Conservation (phyloP, 2,797 vertebrate species). For the Hoplostethus atlanticus region DNA sequence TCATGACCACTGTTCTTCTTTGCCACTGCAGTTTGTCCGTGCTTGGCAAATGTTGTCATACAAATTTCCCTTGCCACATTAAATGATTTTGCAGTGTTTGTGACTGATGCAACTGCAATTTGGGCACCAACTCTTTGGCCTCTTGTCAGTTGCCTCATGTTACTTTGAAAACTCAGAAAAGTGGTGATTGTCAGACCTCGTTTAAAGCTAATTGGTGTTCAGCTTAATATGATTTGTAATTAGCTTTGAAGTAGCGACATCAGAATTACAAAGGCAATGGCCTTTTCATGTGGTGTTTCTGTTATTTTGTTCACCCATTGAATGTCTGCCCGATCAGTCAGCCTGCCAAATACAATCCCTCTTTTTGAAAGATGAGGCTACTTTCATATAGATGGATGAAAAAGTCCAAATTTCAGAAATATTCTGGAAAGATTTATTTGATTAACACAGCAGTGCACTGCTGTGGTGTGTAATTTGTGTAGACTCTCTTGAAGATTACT, state of each 20-base stretch:
- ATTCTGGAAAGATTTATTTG: neutral
- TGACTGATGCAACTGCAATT: neutral
- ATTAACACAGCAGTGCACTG: conserved; percentile 5
- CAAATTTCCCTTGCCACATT: neutral
- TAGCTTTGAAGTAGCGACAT: neutral
- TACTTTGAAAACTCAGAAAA: neutral
- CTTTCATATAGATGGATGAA: neutral
- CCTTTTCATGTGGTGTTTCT: conserved; percentile 35
- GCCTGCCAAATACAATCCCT: neutral
- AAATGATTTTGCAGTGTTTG: neutral
- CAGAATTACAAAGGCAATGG: too few relatives aligned
- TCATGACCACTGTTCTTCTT: too few relatives aligned
- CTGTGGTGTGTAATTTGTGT: neutral
- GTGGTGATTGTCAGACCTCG: neutral
- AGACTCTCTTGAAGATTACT: neutral
- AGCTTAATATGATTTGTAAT: too few relatives aligned
- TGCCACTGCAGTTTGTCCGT: too few relatives aligned
- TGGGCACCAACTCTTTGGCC: neutral
- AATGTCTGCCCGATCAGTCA: neutral
- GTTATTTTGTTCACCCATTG: conserved; percentile 39
- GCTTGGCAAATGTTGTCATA: too few relatives aligned
- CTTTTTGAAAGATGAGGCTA: neutral
- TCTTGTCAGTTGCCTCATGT: neutral
- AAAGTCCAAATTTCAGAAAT: neutral
- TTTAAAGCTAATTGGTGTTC: too few relatives aligned